Evolutionary conservation across 2,888 invertebrate genomes (phyloP), one percentile per base, ranked within the genome.

Genomic region (Ichneumoninae sp.): DNA sequence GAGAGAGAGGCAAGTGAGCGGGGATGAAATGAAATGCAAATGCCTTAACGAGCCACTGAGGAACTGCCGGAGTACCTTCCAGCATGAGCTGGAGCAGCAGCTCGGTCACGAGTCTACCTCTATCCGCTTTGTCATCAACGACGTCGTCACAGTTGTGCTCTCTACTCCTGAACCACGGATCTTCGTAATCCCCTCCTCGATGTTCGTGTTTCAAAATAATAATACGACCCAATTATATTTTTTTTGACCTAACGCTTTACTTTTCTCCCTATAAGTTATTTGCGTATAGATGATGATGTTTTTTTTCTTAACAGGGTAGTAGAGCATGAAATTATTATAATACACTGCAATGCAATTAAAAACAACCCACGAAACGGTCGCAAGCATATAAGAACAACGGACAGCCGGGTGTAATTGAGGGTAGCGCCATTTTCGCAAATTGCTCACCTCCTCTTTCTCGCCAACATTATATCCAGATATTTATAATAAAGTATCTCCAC

Each of bases 41-140:
- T 93, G 92, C 92, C 91, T 93, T 93, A 93, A 93, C 93, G 93
- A 93, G 93, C 93, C 93, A 91, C 93, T 93, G 93, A 93, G 93
- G 93, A 90, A 93, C 92, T 92, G 89, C 91, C 89, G 87, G 89
- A 90, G 90, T 90, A 90, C 89, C 90, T 91, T 89, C 89, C 87
- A 90, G 88, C 87, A 72, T 82, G 84, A 85, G 86, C 80, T 75
- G 82, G 75, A 74, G 68, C 66, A 68, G 52, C 54, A 72, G 57
- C 90, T 89, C 89, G 90, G 90, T 92, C 92, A 91, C 91, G 90
- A 92, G 90, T 92, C 88, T 91, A 57, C 81, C 77, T 76, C 69
- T 76, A 70, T 70, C 89, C 88, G 90, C 66, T 82, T 82, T 91
- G 91, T 92, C 92, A 93, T 92, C 92, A 92, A 91, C 91, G 90